Evolutionary conservation across 1,140 invertebrate species (phyloP).

Genomic region (Nephila pilipes): DNA sequence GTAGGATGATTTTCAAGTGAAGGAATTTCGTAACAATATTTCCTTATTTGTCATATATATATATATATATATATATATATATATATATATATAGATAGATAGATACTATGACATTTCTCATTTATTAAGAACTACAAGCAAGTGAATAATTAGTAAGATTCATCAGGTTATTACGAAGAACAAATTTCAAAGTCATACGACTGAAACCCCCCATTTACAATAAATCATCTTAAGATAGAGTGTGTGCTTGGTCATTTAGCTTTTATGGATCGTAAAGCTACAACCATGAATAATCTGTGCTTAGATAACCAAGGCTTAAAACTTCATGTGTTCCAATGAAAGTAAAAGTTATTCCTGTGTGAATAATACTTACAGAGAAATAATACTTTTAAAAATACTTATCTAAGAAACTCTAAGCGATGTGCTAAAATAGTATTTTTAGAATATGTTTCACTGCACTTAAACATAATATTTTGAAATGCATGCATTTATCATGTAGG

Average conservation of each 20-base stretch:
- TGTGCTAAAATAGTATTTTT: no score
- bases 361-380: not conserved
- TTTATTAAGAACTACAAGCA: no score
- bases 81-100: no score
- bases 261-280: slow-evolving; percentile 1
- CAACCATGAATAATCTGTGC: not conserved
- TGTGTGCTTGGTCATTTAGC: not conserved
- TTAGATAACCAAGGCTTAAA: not conserved
- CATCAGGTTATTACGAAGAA: not conserved
- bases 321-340: not conserved
- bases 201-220: not conserved
- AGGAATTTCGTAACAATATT: no score
- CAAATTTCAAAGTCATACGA: not conserved
- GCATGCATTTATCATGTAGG: no score
- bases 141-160: not conserved
- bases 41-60: not conserved
- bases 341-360: not conserved
- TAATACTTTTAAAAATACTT: not conserved
- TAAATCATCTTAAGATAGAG: not conserved
- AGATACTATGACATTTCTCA: no score
- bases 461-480: no score
- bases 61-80: no score
- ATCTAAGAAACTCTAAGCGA: not conserved
- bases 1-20: no score
- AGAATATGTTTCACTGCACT: no score